phyloP scores from a whole-genome alignment of 1,140 invertebrate species.

The Chelonus insularis region DNA sequence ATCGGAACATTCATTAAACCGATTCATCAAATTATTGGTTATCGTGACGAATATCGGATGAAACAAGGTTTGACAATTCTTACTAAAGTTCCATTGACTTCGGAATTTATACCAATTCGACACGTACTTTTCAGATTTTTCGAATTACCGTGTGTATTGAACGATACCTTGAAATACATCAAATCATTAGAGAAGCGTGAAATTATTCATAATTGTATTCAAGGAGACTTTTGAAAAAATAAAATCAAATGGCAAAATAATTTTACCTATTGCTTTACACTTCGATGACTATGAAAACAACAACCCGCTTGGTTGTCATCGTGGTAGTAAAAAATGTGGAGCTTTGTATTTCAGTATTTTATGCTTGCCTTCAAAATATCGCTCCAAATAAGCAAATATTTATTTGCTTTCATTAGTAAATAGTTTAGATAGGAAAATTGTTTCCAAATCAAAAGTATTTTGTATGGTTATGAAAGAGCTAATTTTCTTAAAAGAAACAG shows the following conservation, averaged over 20 bases:
- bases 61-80: too few relatives aligned
- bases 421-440: slow-evolving; percentile 4
- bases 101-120: too few relatives aligned
- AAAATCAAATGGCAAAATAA: not conserved
- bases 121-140: too few relatives aligned
- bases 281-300: slow-evolving; percentile 12
- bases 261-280: not conserved
- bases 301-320: slow-evolving; percentile 16
- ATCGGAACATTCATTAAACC: too few relatives aligned
- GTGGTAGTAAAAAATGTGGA: not conserved
- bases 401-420: slow-evolving; percentile 11
- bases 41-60: too few relatives aligned
- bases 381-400: slow-evolving; percentile 16
- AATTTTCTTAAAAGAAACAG: slow-evolving; percentile 2
- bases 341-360: slow-evolving; percentile 8
- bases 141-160: too few relatives aligned
- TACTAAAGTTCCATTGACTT: too few relatives aligned
- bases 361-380: slow-evolving; percentile 9
- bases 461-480: not conserved
- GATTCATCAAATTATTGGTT: too few relatives aligned
- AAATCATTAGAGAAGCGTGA: not conserved
- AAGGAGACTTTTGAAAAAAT: not conserved
- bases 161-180: too few relatives aligned
- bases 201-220: not conserved
- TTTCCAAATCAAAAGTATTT: not conserved